These are phyloP conservation scores for Crypturellus tataupa DNA, from an alignment of 2,797 vertebrate species.

Conservation along the genomic window DNA sequence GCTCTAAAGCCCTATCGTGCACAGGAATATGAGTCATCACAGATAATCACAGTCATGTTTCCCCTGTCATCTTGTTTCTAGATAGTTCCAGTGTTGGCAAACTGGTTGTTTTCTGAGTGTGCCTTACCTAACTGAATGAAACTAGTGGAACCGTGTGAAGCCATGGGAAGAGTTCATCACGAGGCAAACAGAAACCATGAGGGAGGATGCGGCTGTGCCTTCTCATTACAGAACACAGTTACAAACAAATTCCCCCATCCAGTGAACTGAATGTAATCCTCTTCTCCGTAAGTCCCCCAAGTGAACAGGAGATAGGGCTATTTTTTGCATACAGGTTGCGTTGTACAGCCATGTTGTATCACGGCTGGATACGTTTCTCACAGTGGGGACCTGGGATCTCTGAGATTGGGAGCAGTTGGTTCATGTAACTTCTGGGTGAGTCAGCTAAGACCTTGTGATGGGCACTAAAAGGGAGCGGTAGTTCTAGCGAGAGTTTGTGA, in stretches of 20 bases:
- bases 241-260: constrained; percentile 16
- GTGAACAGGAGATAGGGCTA: background rate
- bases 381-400: background rate
- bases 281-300: background rate
- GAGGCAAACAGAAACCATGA: background rate
- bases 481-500: background rate
- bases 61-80: background rate
- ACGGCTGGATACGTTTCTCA: background rate
- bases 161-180: background rate
- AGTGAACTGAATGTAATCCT: background rate
- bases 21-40: background rate
- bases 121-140: background rate
- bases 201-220: background rate
- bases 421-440: background rate
- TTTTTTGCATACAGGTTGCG: background rate
- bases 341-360: background rate
- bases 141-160: background rate
- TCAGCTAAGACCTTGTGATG: background rate
- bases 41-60: background rate
- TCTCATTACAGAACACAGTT: background rate
- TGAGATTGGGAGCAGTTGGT: background rate
- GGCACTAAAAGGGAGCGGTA: background rate
- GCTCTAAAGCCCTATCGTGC: background rate
- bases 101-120: background rate
- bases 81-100: background rate